Evolutionary conservation across 2,113 vertebrate species (phyloP), one percentile per base, ranked within the genome.

Genomic region (Empidonax traillii): DNA sequence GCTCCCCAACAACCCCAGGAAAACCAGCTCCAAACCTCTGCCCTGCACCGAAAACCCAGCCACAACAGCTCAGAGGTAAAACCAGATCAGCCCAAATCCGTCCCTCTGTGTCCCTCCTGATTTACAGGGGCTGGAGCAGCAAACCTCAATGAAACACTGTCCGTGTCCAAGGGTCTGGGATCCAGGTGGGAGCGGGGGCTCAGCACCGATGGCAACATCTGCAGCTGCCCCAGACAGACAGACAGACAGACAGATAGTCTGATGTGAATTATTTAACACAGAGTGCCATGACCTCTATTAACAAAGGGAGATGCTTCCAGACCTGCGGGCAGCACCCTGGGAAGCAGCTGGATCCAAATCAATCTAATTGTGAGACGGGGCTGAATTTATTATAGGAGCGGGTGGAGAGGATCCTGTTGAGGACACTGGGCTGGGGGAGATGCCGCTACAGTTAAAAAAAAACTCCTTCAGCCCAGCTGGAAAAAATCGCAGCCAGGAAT

Each of bases 191-290:
- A 65, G 20, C 6, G 19, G 62, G 27, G n/a, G 65, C 41, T 65
- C 44, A 5, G 8, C 61, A 12, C 63, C 82, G 87, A 87, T 95
- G 94, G 98, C 98, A 98, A 98, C 98, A 98, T 98, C 98, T 98
- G 98, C 98, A 98, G 98, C 96, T 97, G 97, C 97, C 98, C 98
- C 16, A 62, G 68, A 71, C 97, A 53, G 31, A 78, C 97, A 97
- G 96, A 67, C 97, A 97, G 98, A 97, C 97, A 97, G 98, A 89
- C 92, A 95, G 83, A 88, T 94, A 97, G 97, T 98, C 98, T 94
- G 98, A 97, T 97, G 98, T 98, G 98, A 99, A 99, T 99, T 98
- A 98, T 98, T 98, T 98, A 98, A 97, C 97, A 97, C 98, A 98
- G 97, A 97, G 97, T 98, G 97, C 98, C 97, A 72, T 98, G 98